Evolutionary conservation across 2,797 vertebrate genomes (phyloP), one percentile per base, ranked within the genome.

Genomic region (Scarus forsteni): DNA sequence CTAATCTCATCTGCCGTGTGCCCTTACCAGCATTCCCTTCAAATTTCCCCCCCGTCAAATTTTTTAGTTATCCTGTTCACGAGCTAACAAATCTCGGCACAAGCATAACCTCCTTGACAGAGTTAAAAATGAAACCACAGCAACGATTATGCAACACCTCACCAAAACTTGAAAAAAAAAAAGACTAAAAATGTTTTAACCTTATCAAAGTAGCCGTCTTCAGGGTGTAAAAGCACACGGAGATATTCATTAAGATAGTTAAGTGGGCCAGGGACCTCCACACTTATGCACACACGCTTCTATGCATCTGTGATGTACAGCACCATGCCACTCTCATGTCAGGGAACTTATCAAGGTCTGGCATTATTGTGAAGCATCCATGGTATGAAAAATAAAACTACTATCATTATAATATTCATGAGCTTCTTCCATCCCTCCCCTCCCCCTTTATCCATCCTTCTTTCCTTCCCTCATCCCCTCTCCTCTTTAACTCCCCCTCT

Each of bases 391-490:
- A 72, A 70, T 55, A 70, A 75, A 81, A 84, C 61, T 52, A 64
- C 51, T 68, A n/a, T 79, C 80, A 92, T 93, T 93, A 91, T 89
- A 92, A 93, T 93, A 93, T 93, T 93, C 85, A 93, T 93, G 85
- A 92, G 88, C 43, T 61, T 66, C 27, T 70, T 53, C 67, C 57
- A 42, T 73, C 38, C 34, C 7, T 63, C 42, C 61, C 67, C 15
- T 58, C 70, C 60, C 70, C 75, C 62, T 42, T 64, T 60, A 6
- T 60, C 60, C 63, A 35, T 18, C 48, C 50, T 46, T 43, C 45
- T 64, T 27, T 73, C 36, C 53, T 71, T 55, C 57, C 46, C 48
- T 71, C 27, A 10, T 66, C 62, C 42, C 16, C 61, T 34, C 50
- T 51, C 34, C 67, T 68, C 39, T 61, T 54, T 48, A 52, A 42